A percentile compares a stretch with the other conserved stretches of the same genome.
Evolutionary conservation across 35 echinoderm and acorn worm species (phyloP).

Genomic region (Ophiothrix spiculata): DNA sequence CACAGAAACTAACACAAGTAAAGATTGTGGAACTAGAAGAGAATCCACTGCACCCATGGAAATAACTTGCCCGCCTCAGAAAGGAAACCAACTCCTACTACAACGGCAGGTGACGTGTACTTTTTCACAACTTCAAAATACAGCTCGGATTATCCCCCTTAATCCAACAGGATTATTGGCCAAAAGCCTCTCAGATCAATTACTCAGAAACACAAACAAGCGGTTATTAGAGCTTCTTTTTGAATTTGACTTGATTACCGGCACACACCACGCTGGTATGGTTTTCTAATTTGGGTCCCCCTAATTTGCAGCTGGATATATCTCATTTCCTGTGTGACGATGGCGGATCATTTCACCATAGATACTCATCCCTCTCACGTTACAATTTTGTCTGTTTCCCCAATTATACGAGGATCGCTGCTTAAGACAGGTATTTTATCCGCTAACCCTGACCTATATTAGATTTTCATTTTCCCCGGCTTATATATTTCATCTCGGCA

Average conservation of each 20-base stretch:
- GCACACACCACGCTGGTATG: neutral
- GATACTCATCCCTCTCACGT: neutral
- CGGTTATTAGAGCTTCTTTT: neutral
- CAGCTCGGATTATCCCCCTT: neutral
- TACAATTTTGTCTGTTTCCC: slow-evolving; percentile 8
- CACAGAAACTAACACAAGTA: too few relatives aligned
- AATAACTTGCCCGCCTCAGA: too few relatives aligned
- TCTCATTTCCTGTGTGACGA: neutral
- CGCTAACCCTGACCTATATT: slow-evolving; percentile 5
- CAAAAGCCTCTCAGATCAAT: slow-evolving; percentile 9
- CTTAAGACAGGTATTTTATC: neutral
- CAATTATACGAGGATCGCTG: neutral
- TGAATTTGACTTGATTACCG: neutral
- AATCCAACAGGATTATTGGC: neutral
- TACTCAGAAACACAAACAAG: slow-evolving; percentile 4
- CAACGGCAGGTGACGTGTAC: neutral
- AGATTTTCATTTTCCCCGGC: neutral
- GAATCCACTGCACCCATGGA: too few relatives aligned
- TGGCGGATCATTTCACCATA: neutral
- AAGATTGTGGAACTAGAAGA: too few relatives aligned
- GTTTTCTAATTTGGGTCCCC: neutral
- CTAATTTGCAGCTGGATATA: neutral
- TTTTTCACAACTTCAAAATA: neutral
- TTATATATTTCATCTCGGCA: neutral
- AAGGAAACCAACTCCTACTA: too few relatives aligned